Conservation (phyloP, 2,888 invertebrate genomes). For the Drosophila flavopinicola region DNA sequence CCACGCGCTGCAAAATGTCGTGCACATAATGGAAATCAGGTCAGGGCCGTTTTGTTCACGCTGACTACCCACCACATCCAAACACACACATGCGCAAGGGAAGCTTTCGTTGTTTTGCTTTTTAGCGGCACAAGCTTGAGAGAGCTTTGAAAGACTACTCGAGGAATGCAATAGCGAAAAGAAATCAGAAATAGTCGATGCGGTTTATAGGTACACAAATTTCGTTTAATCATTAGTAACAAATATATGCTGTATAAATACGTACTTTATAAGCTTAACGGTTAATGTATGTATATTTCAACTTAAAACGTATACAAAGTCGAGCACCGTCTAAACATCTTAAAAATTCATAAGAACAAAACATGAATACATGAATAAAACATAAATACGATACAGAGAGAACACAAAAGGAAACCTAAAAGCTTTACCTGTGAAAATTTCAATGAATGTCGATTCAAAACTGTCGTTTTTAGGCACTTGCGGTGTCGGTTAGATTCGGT, state of each 20-base stretch:
- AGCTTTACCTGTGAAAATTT: conserved; percentile 44
- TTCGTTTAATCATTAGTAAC: conserved; percentile 72
- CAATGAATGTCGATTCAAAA: conserved; percentile 12
- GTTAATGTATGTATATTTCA: conserved; percentile 61
- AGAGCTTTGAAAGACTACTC: conserved; percentile 25
- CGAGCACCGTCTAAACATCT: conserved; percentile 73
- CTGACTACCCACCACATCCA: conserved; percentile 46
- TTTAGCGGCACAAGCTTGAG: conserved; percentile 35
- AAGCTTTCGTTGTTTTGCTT: conserved; percentile 37
- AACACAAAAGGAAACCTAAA: conserved; percentile 26
- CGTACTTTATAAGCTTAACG: conserved; percentile 67
- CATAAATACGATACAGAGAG: conserved; percentile 37
- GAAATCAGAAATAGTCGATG: conserved; percentile 1
- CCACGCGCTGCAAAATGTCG: conserved; percentile 75
- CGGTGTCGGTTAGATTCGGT: conserved; percentile 63
- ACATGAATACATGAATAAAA: conserved; percentile 26
- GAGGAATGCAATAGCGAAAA: not conserved
- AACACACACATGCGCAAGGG: conserved; percentile 7
- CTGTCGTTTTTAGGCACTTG: conserved; percentile 46
- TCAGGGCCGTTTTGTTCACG: conserved; percentile 84
- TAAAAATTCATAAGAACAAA: conserved; percentile 50
- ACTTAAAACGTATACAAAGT: conserved; percentile 71
- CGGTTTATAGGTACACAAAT: conserved; percentile 56
- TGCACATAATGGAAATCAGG: conserved; percentile 79
- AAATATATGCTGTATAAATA: conserved; percentile 77